phyloP scores from a whole-genome alignment of 2,113 vertebrate genomes.

The Prunella himalayana region DNA sequence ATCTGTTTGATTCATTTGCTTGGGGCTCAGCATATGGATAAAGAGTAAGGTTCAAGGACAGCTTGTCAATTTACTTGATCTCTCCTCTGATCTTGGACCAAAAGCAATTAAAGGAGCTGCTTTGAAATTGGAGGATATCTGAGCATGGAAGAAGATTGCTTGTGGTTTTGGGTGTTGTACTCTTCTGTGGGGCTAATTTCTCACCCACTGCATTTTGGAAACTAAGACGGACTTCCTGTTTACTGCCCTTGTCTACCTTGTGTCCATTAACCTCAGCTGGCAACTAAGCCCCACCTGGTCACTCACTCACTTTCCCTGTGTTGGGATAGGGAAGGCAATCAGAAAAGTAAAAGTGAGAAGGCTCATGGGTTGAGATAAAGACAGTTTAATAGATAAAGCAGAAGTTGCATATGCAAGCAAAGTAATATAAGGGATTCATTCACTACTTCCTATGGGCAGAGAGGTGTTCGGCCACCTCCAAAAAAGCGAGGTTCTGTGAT shows the following conservation, averaged over 20 bases:
- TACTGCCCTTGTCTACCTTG: neutral
- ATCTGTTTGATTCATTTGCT: neutral
- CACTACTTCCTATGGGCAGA: neutral
- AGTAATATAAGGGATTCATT: neutral
- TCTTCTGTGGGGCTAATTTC: neutral
- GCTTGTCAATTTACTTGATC: neutral
- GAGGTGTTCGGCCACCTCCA: neutral
- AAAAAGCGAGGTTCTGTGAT: neutral
- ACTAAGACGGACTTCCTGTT: neutral
- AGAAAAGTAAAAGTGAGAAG: neutral
- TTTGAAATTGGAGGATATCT: neutral
- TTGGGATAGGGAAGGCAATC: neutral
- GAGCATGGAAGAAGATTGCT: neutral
- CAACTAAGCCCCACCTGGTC: accelerated
- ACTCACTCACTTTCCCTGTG: neutral
- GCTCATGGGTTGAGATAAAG: too few species aligned
- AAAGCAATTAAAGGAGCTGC: neutral
- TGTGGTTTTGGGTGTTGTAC: neutral
- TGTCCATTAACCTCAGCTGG: neutral
- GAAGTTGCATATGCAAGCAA: neutral
- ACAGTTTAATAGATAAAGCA: neutral
- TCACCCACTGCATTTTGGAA: neutral
- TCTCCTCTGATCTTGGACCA: neutral
- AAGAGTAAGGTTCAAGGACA: neutral
- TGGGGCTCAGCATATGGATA: neutral